Evolutionary conservation across 2,113 vertebrate genomes (phyloP), one percentile per base, ranked within the genome.

Genomic region (Clarias magur): DNA sequence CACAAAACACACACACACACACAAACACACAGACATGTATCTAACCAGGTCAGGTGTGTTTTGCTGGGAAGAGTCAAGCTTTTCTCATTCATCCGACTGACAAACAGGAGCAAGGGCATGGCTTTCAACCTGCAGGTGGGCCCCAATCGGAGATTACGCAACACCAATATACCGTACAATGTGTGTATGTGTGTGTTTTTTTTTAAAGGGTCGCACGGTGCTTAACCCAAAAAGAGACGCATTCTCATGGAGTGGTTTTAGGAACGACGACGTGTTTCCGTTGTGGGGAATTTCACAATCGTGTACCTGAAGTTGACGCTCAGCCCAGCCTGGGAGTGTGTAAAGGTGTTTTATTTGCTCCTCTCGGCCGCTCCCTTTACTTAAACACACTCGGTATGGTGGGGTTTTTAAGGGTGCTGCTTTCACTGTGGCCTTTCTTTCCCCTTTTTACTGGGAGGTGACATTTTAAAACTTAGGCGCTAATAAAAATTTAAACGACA

Each of bases 311-410:
- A 94, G 94, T 95, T 93, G 89, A 92, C 92, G 92, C 94, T 93
- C 91, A 89, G 92, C 57, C 57, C 30, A 62, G 30, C 19, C 79
- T 92, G 92, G 83, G 80, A 76, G 91, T 93, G 92, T 94, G 94
- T 93, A 93, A 94, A 95, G 94, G 90, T 92, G 93, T 94, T 94
- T 93, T 96, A 95, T 96, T 96, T 96, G 94, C 94, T 94, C 92
- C 91, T 91, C 88, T 38, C 88, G 89, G 93, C 95, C 95, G 93
- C 95, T 95, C 95, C 95, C 95, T 95, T 92, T 94, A 94, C 93
- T 95, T 95, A 95, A 96, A 96, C 95, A 96, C 93, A 93, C 85
- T 85, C 42, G 81, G 60, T n/a, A 79, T 56, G 62, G 81, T 42
- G 81, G 62, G 21, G 9, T 72, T 84, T 56, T 15, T 42, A 38